Base-by-base conservation (phyloP, 1,140 invertebrate genomes). In the Cotesia glomerata region DNA sequence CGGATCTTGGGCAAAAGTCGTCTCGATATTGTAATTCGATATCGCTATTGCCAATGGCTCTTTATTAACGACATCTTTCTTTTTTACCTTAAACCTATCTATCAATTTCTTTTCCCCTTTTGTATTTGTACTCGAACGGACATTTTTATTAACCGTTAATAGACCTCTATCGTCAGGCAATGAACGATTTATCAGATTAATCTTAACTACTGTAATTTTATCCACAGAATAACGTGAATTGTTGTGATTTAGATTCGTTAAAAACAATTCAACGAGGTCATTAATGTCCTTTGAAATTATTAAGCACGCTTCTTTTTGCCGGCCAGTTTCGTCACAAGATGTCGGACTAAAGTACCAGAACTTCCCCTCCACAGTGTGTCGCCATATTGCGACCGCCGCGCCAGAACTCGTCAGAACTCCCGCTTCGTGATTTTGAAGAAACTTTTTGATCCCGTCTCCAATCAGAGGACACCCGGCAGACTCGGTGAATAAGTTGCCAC, bases 161-260 rank as follows among this genome's bases (percentile, higher is more conserved):
- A 67, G 69, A 64, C 36, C 51, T 13, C 0, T 34, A 8, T 56
- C 51, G 0, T 54, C 69, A 0, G 58, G 18, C 5, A 62, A 9
- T 13, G 59, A 68, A 56, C 72, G 71, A 52, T 76, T 72, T 9
- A 77, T 68, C 2, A 62, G 65, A 9, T 5, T 74, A 0, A 80
- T 75, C 16, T 69, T 64, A 7, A 79, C 49, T 0, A 84, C 35
- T 0, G 26, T 77, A 0, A 85, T 65, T 45, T 80, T 82, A 14
- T 79, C 81, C 18, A 85, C 80, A 35, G 77, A 83, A 14, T 84
- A 85, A 9, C 75, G 72, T 0, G 82, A 82, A 16, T 83, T 76
- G 36, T 72, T 78, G 5, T 65, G 49, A 36, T 80, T 75, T 26
- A 82, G 59, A 13, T 77, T 82, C n/a, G 72, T 76, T 0, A 80